Conservation (phyloP, 92 coral and sea anemone species). For the Actinostola sp. region DNA sequence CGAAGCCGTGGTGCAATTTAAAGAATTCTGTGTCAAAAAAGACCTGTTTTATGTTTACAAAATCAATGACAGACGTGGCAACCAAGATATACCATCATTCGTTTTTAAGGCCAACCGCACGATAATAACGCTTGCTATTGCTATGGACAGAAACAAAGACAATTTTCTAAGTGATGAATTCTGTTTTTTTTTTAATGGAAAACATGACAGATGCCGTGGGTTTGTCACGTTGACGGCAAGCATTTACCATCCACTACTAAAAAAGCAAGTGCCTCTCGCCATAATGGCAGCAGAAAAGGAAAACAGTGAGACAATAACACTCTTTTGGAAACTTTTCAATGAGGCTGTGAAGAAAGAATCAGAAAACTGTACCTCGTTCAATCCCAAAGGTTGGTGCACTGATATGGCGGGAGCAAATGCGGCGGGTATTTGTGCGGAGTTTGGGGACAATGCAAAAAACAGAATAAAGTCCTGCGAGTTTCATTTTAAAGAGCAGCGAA, state of each 20-base stretch:
- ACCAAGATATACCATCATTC: constrained; percentile 64
- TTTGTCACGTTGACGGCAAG: constrained; percentile 49
- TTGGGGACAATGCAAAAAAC: too few species aligned
- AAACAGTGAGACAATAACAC: constrained; percentile 10
- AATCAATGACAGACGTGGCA: constrained; percentile 61
- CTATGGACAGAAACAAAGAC: constrained; percentile 60
- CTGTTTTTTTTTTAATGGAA: constrained; percentile 41
- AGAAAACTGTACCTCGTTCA: constrained; percentile 19
- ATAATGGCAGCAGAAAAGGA: constrained; percentile 29
- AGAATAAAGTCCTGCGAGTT: constrained; percentile 41
- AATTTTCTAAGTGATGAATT: constrained; percentile 54
- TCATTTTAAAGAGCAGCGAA: constrained; percentile 44
- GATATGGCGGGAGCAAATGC: constrained; percentile 29
- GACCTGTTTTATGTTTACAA: constrained; percentile 35
- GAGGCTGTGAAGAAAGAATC: constrained; percentile 19
- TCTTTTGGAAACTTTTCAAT: constrained; percentile 33
- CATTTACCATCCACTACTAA: constrained; percentile 32
- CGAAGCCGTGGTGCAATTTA: constrained; percentile 61
- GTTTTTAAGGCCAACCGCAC: constrained; percentile 54
- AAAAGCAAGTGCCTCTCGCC: constrained; percentile 33
- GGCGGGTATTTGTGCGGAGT: constrained; percentile 14
- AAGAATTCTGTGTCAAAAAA: constrained; percentile 49
- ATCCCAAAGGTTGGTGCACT: constrained; percentile 51
- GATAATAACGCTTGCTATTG: constrained; percentile 43
- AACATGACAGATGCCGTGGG: constrained; percentile 34